phyloP scores from a whole-genome alignment of 2,113 vertebrate genomes.

The Clinocottus analis region DNA sequence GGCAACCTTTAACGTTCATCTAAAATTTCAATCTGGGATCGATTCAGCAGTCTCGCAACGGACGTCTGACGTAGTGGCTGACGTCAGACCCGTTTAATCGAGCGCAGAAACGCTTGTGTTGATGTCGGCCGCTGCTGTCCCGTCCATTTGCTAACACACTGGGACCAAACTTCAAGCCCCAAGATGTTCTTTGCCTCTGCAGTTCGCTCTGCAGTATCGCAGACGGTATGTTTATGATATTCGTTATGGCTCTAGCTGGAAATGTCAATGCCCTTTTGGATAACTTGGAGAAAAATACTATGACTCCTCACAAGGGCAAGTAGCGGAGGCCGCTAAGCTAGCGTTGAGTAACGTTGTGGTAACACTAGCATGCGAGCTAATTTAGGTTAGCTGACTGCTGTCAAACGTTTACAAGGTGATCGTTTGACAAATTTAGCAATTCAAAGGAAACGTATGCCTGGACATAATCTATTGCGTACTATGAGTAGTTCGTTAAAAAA shows the following conservation, averaged over 20 bases:
- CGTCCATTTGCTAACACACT: conserved; percentile 37
- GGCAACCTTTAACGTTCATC: conserved; percentile 1
- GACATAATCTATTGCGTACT: fast-evolving
- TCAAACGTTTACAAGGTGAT: conserved; percentile 32
- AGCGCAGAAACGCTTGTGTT: conserved; percentile 40
- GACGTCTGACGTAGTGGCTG: background rate
- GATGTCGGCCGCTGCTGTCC: conserved; percentile 52
- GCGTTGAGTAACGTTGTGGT: conserved; percentile 10
- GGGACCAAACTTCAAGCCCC: conserved; percentile 45
- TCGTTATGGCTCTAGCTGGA: background rate
- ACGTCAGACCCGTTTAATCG: conserved; percentile 74
- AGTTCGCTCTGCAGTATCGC: conserved; percentile 76
- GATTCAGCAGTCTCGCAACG: conserved; percentile 48
- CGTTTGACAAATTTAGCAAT: background rate
- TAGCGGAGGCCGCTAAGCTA: conserved; percentile 55
- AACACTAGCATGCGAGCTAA: conserved; percentile 49
- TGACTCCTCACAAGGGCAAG: conserved; percentile 83
- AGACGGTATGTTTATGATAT: conserved; percentile 70
- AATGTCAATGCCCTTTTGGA: fast-evolving
- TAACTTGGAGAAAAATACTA: background rate
- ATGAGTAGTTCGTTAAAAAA: background rate
- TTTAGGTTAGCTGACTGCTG: conserved; percentile 39
- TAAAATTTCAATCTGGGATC: conserved; percentile 62
- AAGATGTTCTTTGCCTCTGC: conserved; percentile 79
- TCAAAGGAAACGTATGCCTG: background rate